Conservation (phyloP, 2,888 invertebrate species). For the Erpobdella octoculata region DNA sequence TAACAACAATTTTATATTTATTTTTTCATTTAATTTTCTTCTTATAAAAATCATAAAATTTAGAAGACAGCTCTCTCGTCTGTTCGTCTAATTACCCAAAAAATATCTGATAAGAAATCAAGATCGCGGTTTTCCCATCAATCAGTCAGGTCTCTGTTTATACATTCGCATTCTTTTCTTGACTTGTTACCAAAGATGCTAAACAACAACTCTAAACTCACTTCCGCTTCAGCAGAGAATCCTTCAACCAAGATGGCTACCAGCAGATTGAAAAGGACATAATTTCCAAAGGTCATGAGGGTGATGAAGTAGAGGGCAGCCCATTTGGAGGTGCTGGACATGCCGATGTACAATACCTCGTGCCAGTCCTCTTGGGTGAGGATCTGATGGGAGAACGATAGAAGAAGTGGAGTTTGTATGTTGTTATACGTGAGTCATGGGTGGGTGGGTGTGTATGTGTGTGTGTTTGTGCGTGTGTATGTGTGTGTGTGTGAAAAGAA, state of each 20-base stretch:
- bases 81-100: too few relatives aligned
- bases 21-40: too few relatives aligned
- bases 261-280: constrained; percentile 95
- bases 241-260: constrained; percentile 99
- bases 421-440: background rate
- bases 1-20: too few relatives aligned
- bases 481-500: background rate
- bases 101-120: background rate
- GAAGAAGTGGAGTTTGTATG: background rate
- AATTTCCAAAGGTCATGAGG: constrained; percentile 99
- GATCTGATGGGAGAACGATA: constrained; percentile 64
- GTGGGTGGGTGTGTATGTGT: background rate
- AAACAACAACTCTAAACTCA: background rate
- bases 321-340: constrained; percentile 99
- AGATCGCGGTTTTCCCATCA: background rate
- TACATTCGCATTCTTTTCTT: too few relatives aligned
- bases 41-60: too few relatives aligned
- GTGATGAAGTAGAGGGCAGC: constrained; percentile 98
- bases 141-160: background rate
- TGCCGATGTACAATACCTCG: constrained; percentile 96
- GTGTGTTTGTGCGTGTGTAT: background rate
- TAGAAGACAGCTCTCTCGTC: too few relatives aligned
- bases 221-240: constrained; percentile 75
- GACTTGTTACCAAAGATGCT: too few relatives aligned
- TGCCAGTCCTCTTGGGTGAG: constrained; percentile 99